A percentile compares a stretch with the other conserved stretches of the same genome.
phyloP scores from a whole-genome alignment of 2,888 invertebrate genomes.

The Druceiella hillmani region DNA sequence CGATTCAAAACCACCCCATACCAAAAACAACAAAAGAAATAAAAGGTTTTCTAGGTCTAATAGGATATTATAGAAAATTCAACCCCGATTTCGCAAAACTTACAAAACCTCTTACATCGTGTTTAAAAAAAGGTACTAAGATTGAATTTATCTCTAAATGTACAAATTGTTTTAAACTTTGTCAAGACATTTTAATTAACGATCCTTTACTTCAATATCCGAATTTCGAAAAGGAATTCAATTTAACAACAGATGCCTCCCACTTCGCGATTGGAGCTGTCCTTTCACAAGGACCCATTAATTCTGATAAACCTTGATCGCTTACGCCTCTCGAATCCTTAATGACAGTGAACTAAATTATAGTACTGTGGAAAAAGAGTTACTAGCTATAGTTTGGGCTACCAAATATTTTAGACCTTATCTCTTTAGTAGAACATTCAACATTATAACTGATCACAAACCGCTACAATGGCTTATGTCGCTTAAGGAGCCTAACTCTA shows the following conservation, averaged over 20 bases:
- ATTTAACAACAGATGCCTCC: conserved; percentile 19
- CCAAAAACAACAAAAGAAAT: conserved; percentile 20
- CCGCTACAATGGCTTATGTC: not conserved
- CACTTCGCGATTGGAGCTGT: conserved; percentile 19
- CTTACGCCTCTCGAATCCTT: conserved; percentile 23
- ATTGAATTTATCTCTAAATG: too few species aligned
- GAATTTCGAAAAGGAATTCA: conserved; percentile 19
- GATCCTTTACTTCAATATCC: conserved; percentile 21
- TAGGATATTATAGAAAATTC: conserved; percentile 11
- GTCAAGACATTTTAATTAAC: conserved; percentile 15
- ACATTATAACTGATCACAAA: conserved; percentile 2
- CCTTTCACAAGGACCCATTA: conserved; percentile 16
- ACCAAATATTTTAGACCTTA: conserved; percentile 15
- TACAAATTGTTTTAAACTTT: too few species aligned
- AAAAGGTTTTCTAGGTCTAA: too few species aligned
- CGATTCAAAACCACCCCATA: conserved; percentile 20
- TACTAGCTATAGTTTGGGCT: conserved; percentile 15
- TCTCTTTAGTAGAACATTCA: conserved; percentile 10
- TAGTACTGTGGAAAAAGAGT: conserved; percentile 18
- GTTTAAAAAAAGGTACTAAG: conserved; percentile 19
- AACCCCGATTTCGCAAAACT: conserved; percentile 19
- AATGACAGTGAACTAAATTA: conserved; percentile 22
- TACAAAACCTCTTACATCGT: conserved; percentile 21
- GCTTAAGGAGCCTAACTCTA: conserved; percentile 2
- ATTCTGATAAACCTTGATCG: conserved; percentile 20